phyloP scores from a whole-genome alignment of 2,113 vertebrate genomes.

The Maccullochella peelii region DNA sequence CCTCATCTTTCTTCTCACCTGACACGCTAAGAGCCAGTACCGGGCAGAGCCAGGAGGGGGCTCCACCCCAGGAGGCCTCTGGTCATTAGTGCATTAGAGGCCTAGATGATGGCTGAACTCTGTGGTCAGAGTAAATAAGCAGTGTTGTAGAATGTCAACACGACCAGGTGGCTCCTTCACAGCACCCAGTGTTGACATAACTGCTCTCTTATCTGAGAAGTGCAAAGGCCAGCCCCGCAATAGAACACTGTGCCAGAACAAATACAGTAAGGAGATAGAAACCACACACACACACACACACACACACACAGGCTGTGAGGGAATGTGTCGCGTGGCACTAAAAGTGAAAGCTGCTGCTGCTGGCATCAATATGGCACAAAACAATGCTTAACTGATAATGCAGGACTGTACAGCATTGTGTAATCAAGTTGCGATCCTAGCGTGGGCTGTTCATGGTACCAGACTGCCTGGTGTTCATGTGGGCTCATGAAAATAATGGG shows the following conservation, averaged over 20 bases:
- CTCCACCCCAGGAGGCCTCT: slow-evolving; percentile 45
- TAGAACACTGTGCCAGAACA: slow-evolving; percentile 75
- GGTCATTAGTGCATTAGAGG: slow-evolving; percentile 67
- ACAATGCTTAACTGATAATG: slow-evolving; percentile 17
- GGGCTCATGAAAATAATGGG: slow-evolving; percentile 53
- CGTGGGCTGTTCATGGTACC: slow-evolving; percentile 2
- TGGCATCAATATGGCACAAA: slow-evolving; percentile 1
- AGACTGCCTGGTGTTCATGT: slow-evolving; percentile 37
- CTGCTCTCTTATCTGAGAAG: slow-evolving; percentile 78
- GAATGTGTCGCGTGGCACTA: slow-evolving; percentile 43
- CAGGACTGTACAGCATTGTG: neutral
- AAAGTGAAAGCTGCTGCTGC: slow-evolving; percentile 19
- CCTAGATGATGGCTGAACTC: slow-evolving; percentile 67
- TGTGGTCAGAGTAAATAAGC: slow-evolving; percentile 80
- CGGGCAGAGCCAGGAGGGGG: slow-evolving; percentile 63
- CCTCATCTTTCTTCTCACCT: slow-evolving; percentile 37
- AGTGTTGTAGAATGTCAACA: slow-evolving; percentile 79
- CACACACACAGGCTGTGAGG: slow-evolving; percentile 42
- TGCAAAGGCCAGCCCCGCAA: slow-evolving; percentile 71
- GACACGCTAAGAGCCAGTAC: slow-evolving; percentile 39
- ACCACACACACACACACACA: slow-evolving; percentile 38
- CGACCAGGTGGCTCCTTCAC: slow-evolving; percentile 74
- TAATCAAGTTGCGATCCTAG: neutral
- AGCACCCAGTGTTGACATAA: slow-evolving; percentile 81
- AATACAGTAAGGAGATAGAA: slow-evolving; percentile 76